phyloP scores from a whole-genome alignment of 2,113 vertebrate genomes.

The Nyctibius bracteatus region DNA sequence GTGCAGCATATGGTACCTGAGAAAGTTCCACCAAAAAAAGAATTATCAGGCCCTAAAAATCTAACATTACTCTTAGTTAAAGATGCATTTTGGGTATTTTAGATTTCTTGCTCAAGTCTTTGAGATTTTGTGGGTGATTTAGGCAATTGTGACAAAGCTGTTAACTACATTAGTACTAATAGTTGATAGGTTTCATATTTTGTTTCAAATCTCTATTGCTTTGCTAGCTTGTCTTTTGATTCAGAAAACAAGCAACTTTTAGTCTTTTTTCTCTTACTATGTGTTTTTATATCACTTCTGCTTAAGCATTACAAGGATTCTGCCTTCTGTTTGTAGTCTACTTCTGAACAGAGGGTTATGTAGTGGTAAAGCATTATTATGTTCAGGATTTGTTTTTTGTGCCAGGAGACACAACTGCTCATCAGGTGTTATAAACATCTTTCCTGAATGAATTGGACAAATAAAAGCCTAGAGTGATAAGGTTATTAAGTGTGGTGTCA shows the following conservation, averaged over 20 bases:
- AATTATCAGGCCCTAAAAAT: background rate
- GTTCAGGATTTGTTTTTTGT: background rate
- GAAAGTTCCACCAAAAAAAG: background rate
- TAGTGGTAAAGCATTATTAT: background rate
- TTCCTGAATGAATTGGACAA: background rate
- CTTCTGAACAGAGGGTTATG: background rate
- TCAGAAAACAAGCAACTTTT: background rate
- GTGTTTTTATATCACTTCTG: background rate
- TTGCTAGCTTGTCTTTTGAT: background rate
- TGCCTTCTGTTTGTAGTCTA: background rate
- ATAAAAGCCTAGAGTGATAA: background rate
- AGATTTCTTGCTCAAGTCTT: background rate
- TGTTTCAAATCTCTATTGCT: background rate
- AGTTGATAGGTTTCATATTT: background rate
- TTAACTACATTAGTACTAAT: background rate
- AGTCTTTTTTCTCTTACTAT: background rate
- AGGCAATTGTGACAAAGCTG: background rate
- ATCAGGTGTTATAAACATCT: background rate
- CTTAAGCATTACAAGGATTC: background rate
- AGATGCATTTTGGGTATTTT: background rate
- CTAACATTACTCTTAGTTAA: background rate
- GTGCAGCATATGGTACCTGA: background rate
- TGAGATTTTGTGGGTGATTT: background rate
- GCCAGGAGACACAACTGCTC: background rate
- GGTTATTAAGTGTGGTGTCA: background rate